Conservation (phyloP, 2,888 invertebrate species). For the Lysandra coridon region DNA sequence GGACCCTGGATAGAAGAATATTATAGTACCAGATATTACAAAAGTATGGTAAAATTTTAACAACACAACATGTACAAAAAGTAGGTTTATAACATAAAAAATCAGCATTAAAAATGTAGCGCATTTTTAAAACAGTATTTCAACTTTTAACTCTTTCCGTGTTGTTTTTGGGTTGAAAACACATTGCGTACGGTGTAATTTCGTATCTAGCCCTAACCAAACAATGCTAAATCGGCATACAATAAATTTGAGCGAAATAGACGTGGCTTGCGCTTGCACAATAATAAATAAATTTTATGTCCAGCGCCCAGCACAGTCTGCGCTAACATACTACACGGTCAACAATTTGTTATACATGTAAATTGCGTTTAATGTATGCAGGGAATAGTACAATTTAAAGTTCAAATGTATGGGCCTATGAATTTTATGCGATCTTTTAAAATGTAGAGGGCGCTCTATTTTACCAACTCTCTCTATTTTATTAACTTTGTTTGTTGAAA, state of each 20-base stretch:
- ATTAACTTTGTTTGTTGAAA: not conserved
- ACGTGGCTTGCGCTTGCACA: slow-evolving; percentile 64
- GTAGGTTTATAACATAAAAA: not conserved
- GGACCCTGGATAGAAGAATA: no score
- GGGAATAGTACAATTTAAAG: not conserved
- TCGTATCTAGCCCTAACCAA: slow-evolving; percentile 49
- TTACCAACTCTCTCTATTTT: not conserved
- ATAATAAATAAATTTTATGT: slow-evolving; percentile 74
- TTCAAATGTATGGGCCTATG: not conserved
- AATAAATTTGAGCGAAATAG: slow-evolving; percentile 72
- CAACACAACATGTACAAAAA: not conserved
- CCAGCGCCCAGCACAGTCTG: slow-evolving; percentile 46
- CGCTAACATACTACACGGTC: slow-evolving; percentile 53
- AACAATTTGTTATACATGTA: slow-evolving; percentile 32
- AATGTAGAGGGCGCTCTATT: not conserved
- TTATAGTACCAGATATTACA: no score
- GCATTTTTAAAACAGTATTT: not conserved
- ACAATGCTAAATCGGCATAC: slow-evolving; percentile 68
- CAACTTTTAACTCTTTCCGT: not conserved
- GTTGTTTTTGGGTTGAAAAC: slow-evolving; percentile 4
- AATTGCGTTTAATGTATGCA: slow-evolving; percentile 16
- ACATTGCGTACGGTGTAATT: slow-evolving; percentile 39
- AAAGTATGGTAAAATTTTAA: no score
- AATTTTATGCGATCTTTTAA: slow-evolving; percentile 1
- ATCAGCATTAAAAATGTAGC: not conserved